A percentile compares a stretch with the other conserved stretches of the same genome.
phyloP scores from a whole-genome alignment of 2,113 vertebrate species.

The Tyrannus savana region DNA sequence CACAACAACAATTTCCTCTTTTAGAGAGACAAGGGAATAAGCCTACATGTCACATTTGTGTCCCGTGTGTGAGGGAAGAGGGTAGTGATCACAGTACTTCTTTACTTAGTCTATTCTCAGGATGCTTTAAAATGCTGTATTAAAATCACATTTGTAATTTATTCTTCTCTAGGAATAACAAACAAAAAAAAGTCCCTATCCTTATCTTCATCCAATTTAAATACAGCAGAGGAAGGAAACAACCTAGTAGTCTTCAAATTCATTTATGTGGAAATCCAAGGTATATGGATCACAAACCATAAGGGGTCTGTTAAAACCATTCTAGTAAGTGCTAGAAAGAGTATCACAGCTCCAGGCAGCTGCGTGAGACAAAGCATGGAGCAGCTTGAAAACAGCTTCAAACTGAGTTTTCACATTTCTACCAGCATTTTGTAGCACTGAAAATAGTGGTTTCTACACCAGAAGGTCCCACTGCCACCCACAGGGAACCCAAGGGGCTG shows the following conservation, averaged over 20 bases:
- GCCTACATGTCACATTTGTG: neutral
- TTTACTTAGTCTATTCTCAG: neutral
- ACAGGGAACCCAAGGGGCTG: accelerated
- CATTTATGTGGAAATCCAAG: neutral
- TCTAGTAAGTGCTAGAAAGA: too few species aligned
- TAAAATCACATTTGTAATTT: neutral
- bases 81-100: neutral
- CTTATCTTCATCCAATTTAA: neutral
- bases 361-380: neutral
- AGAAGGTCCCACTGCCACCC: neutral
- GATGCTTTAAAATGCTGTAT: neutral
- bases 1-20: neutral
- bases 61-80: neutral
- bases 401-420: neutral
- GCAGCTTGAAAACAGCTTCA: neutral
- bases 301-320: neutral
- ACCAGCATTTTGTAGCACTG: neutral
- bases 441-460: neutral
- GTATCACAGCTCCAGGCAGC: neutral
- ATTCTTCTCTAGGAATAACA: neutral
- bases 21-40: neutral
- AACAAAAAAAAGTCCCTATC: neutral
- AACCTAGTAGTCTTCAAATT: neutral
- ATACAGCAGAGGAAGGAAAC: neutral
- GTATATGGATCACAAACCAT: neutral